Percentiles rank a stretch among this genome's conserved stretches.
These are phyloP conservation scores for Kryptolebias ocellatus DNA, from an alignment of 2,797 vertebrate species.

Conservation along the genomic window DNA sequence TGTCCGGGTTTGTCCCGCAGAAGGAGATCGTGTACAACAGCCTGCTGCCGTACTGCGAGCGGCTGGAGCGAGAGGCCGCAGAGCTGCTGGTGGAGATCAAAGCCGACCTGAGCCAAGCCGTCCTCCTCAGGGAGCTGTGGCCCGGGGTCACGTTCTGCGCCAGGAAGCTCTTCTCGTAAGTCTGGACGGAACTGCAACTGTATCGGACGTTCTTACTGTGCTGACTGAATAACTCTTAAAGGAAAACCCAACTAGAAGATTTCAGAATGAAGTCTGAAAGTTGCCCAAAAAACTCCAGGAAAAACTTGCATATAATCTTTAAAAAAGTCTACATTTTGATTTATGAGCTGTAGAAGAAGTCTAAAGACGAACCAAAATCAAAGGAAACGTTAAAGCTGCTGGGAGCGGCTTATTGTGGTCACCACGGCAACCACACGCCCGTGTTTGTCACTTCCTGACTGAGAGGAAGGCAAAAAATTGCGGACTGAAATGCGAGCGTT, in stretches of 20 bases:
- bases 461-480: no score
- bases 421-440: no score
- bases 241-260: not conserved
- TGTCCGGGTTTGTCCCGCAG: slow-evolving; percentile 79
- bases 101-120: slow-evolving; percentile 88
- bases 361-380: no score
- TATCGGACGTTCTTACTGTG: not conserved
- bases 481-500: no score
- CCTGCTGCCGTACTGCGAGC: slow-evolving; percentile 89
- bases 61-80: slow-evolving; percentile 88
- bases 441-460: no score
- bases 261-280: no score
- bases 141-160: slow-evolving; percentile 94
- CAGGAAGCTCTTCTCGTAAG: slow-evolving; percentile 94
- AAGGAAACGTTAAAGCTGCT: no score
- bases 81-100: slow-evolving; percentile 89
- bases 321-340: no score
- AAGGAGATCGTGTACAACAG: slow-evolving; percentile 93
- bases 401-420: no score
- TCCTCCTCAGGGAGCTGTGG: slow-evolving; percentile 93
- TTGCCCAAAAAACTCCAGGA: no score
- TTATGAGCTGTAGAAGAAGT: no score
- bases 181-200: slow-evolving; percentile 31
- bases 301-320: no score
- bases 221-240: not conserved